Base-by-base conservation (phyloP, 2,888 invertebrate species). In the Drosophila multiciliata region DNA sequence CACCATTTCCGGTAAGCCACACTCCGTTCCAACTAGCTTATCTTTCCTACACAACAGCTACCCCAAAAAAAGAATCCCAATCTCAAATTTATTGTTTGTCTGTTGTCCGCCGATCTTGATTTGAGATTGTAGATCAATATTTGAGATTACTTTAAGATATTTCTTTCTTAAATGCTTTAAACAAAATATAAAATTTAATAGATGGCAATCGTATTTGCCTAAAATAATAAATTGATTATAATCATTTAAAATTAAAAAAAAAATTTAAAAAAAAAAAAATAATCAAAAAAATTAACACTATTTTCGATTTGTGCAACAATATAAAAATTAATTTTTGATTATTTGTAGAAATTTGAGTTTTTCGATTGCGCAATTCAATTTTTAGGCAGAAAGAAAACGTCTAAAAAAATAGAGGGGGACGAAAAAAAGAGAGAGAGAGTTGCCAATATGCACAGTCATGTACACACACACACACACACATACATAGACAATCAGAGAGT, bases 1-100 rank as follows among this genome's bases (percentile, higher is more conserved):
- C 94, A 92, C 95, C 94, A 90, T 95, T 94, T 94, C 95, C 93
- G 95, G 95, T 95, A 93, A 92, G 92, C 60, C 8, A 12, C 11
- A 50, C 0, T 32, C 29, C 29, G 29, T 29, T 29, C 26, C 12
- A 17, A 33, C 50, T 12, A 33, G 11, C 53, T 20, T 4, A 53
- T 35, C 35, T 35, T 8, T 4, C 23, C 15, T 2, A 48, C 1
- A 15, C 26, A 23, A 15, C 15, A 45, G 1, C 11, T 12, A 11
- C 20, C 20, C 40, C 9, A n/a, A 5, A n/a, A n/a, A 20, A 42
- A 6, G 20, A 12, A 45, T 20, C 12, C 45, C 17, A 7, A 7
- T 29, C 45, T 12, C 42, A 42, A 23, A 15, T 1, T 15, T 20
- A 15, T 9, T n/a, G 17, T 8, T 20, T 42, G 11, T 6, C 3